Evolutionary conservation across 1,140 invertebrate species (phyloP).

Genomic region (Apolygus lucorum): DNA sequence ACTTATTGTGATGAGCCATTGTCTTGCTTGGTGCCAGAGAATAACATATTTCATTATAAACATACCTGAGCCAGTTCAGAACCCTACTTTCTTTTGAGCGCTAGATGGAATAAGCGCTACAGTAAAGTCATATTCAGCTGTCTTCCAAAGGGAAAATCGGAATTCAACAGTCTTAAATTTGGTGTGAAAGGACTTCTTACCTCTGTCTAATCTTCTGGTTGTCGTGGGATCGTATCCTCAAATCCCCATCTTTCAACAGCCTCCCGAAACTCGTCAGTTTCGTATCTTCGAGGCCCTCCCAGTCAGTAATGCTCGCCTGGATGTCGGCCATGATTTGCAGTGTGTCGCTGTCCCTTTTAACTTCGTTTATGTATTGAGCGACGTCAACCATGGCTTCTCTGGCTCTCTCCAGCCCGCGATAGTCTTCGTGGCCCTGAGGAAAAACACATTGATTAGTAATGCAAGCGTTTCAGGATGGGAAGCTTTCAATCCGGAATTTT

Average conservation of each 20-base stretch:
- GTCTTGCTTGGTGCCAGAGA: no score
- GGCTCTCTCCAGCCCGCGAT: conserved; percentile 71
- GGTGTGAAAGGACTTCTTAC: no score
- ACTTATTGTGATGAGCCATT: no score
- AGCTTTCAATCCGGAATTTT: no score
- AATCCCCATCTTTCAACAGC: conserved; percentile 82
- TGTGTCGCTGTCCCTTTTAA: conserved; percentile 92
- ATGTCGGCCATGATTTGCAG: conserved; percentile 84
- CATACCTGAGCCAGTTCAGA: no score
- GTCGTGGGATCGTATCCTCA: conserved; percentile 83
- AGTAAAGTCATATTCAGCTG: no score
- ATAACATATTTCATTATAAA: no score
- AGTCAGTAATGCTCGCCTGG: conserved; percentile 68
- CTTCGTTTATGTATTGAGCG: conserved; percentile 95
- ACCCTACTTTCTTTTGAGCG: no score
- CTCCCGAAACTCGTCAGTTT: conserved; percentile 81
- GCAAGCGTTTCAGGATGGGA: no score
- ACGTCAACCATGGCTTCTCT: conserved; percentile 95
- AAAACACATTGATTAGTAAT: conserved; percentile 15
- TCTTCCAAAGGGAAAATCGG: no score
- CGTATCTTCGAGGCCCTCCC: conserved; percentile 67
- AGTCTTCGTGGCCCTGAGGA: conserved; percentile 66
- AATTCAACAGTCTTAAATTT: no score
- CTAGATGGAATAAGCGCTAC: no score
- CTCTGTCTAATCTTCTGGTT: conserved; percentile 72